phyloP scores from a whole-genome alignment of 2,888 invertebrate species.

The Pantelozetes paolii region DNA sequence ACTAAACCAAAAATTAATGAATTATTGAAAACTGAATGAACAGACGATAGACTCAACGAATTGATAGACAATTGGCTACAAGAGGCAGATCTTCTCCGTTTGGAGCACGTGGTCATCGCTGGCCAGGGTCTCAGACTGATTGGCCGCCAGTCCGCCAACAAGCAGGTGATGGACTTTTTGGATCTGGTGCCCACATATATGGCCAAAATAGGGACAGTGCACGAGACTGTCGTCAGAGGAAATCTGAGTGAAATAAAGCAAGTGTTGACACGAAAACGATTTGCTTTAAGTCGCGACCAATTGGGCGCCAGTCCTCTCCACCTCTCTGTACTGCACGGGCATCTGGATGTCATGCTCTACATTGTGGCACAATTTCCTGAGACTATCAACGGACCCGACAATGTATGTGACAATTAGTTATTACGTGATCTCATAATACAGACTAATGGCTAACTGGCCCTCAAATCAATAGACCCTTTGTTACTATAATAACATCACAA shows the following conservation, averaged over 20 bases:
- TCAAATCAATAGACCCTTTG: no score
- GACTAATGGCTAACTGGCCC: no score
- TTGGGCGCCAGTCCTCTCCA: constrained; percentile 81
- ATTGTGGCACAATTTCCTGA: constrained; percentile 76
- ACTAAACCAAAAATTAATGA: no score
- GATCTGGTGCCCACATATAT: constrained; percentile 50
- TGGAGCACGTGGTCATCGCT: constrained; percentile 50
- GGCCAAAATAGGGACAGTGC: constrained; percentile 66
- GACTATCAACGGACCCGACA: constrained; percentile 64
- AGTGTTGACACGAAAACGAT: constrained; percentile 56
- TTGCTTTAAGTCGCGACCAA: constrained; percentile 64
- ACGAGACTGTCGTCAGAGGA: constrained; percentile 70
- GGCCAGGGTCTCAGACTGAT: constrained; percentile 57
- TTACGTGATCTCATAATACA: neutral
- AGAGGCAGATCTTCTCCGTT: constrained; percentile 48
- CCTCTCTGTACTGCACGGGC: constrained; percentile 80
- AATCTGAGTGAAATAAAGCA: constrained; percentile 58
- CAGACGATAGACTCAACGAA: constrained; percentile 47
- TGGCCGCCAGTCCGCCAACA: constrained; percentile 77
- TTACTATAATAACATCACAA: no score
- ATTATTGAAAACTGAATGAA: no score
- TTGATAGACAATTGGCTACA: constrained; percentile 49
- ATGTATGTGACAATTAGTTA: constrained; percentile 48
- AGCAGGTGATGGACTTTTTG: constrained; percentile 63
- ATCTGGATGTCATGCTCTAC: constrained; percentile 66